Evolutionary conservation across 2,888 invertebrate genomes (phyloP).

Genomic region (Conchocele bisecta): DNA sequence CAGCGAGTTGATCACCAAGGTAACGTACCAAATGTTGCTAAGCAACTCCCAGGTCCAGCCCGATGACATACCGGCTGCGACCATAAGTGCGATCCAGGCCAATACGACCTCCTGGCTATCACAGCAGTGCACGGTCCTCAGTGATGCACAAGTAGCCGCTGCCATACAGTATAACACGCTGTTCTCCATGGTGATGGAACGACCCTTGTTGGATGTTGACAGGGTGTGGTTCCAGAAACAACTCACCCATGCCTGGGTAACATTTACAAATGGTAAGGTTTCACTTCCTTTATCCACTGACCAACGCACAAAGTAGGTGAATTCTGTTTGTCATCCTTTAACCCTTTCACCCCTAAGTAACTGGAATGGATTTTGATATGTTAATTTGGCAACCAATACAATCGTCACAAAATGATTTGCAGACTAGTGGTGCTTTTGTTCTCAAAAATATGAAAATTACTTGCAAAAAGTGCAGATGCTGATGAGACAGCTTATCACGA

Average conservation of each 20-base stretch:
- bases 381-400: no score
- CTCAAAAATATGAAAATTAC: no score
- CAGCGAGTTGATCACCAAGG: conserved; percentile 43
- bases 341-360: no score
- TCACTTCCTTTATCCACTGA: neutral
- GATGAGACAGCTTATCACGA: no score
- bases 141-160: conserved; percentile 24
- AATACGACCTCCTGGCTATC: no score
- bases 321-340: no score
- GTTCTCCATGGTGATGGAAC: conserved; percentile 38
- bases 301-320: neutral
- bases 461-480: no score
- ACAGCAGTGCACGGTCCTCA: conserved; percentile 32
- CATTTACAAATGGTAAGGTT: conserved; percentile 36
- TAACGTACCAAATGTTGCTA: conserved; percentile 33
- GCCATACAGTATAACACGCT: conserved; percentile 32
- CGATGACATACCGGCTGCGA: conserved; percentile 26
- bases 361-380: no score
- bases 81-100: conserved; percentile 16
- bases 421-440: no score
- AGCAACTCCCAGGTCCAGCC: conserved; percentile 25
- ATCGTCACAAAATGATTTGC: no score
- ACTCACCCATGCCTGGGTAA: conserved; percentile 51
- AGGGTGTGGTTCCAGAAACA: conserved; percentile 36
- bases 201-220: conserved; percentile 52